phyloP scores from a whole-genome alignment of 2,888 invertebrate genomes.

The Agapostemon virescens region DNA sequence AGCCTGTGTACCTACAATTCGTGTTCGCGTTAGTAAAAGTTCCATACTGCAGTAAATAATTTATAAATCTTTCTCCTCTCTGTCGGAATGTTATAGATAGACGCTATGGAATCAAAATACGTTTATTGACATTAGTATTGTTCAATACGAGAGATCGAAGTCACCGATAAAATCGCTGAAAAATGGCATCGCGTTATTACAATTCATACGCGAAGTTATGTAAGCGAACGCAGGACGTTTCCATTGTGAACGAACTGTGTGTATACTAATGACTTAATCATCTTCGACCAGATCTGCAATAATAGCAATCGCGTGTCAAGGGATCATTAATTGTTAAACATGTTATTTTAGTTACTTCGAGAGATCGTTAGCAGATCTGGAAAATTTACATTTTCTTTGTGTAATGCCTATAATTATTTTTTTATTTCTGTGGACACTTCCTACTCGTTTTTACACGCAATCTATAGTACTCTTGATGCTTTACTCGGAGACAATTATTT shows the following conservation, averaged over 20 bases:
- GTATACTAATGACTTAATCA: slow-evolving; percentile 2
- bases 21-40: background rate
- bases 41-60: background rate
- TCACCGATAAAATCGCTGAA: background rate
- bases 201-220: background rate
- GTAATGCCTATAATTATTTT: too few species aligned
- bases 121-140: background rate
- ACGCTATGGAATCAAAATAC: background rate
- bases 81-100: background rate
- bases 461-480: too few species aligned
- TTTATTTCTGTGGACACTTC: background rate
- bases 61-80: background rate
- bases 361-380: background rate
- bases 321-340: background rate
- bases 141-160: background rate
- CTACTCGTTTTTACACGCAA: background rate
- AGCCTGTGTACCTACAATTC: background rate
- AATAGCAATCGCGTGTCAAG: background rate
- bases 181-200: background rate
- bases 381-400: background rate
- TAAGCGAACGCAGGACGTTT: background rate
- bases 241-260: background rate
- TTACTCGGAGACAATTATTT: too few species aligned
- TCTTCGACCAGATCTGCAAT: background rate
- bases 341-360: background rate